Conservation (phyloP, 2,888 invertebrate species). For the Callyntrura sp. region DNA sequence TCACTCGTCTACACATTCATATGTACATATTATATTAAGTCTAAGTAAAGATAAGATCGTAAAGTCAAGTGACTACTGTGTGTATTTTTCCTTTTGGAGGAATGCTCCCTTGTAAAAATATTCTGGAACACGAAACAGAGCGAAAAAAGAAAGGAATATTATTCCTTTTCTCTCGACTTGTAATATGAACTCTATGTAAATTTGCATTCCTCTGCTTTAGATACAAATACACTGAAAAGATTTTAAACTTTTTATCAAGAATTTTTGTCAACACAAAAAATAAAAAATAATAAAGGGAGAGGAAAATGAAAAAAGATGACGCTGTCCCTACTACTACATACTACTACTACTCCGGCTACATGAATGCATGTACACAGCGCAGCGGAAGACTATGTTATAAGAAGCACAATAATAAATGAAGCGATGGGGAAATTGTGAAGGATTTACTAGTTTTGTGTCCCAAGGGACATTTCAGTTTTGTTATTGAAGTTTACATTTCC, state of each 20-base stretch:
- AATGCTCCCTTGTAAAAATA: background rate
- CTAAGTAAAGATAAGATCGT: background rate
- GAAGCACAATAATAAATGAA: constrained; percentile 18
- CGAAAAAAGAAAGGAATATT: background rate
- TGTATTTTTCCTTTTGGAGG: background rate
- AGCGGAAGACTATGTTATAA: background rate
- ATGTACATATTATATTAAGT: no score
- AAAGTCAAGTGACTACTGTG: constrained; percentile 25
- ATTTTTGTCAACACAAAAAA: no score
- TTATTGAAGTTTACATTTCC: constrained; percentile 44
- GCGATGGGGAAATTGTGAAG: constrained; percentile 30
- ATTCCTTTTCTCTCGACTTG: background rate
- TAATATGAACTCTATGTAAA: background rate
- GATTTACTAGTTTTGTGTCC: constrained; percentile 33
- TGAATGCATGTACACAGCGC: background rate
- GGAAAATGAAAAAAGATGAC: background rate
- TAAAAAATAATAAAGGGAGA: no score
- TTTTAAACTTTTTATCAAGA: no score
- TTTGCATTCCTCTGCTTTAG: background rate
- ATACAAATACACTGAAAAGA: no score
- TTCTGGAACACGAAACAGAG: background rate
- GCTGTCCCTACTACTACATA: background rate
- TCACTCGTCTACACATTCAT: background rate
- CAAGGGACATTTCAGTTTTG: constrained; percentile 27
- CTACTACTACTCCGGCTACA: background rate